Evolutionary conservation across 2,888 invertebrate species (phyloP), one percentile per base, ranked within the genome.

Genomic region (Campopleginae sp.): DNA sequence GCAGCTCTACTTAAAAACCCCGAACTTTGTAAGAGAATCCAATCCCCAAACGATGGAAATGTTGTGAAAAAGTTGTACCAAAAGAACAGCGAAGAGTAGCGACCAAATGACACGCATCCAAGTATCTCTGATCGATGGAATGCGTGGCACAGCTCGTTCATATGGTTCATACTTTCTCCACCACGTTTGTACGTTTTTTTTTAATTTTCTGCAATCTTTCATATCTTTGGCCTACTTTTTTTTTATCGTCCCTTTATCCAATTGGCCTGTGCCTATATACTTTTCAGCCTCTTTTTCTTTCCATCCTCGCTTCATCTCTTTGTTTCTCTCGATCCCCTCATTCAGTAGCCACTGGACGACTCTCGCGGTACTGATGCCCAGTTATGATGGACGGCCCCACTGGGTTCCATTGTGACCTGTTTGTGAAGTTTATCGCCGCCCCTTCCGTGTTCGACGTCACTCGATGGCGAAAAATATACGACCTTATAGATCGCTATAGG

Each of bases 371-470:
- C 61, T 70, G 82, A 85, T 85, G 68, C 77, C 31, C 81, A 74
- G 85, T 87, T 87, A 88, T 88, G 88, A 88, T 83, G 84, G 82
- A 87, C 86, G 86, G 71, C 75, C 84, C 79, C 71, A 70, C 51
- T 74, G 79, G 83, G 51, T 85, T 85, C 86, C 85, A 85, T 84
- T 86, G 85, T 85, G 86, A 87, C 87, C 88, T 88, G 92, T 87
- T 89, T 85, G 88, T 89, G 91, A 92, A 91, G 91, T 91, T 92
- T 92, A 93, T 92, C 91, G 90, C 93, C 93, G 93, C 93, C 93
- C 90, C 89, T 93, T 92, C 89, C 92, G 88, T 91, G 92, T 93
- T 89, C 89, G 89, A 89, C 87, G 90, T 90, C 90, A 87, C 88
- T 86, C 88, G 89, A 89, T 88, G 89, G 87, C 88, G 88, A 90